These are phyloP conservation scores for Conchocele bisecta DNA, from an alignment of 2,888 invertebrate species.

Conservation along the genomic window DNA sequence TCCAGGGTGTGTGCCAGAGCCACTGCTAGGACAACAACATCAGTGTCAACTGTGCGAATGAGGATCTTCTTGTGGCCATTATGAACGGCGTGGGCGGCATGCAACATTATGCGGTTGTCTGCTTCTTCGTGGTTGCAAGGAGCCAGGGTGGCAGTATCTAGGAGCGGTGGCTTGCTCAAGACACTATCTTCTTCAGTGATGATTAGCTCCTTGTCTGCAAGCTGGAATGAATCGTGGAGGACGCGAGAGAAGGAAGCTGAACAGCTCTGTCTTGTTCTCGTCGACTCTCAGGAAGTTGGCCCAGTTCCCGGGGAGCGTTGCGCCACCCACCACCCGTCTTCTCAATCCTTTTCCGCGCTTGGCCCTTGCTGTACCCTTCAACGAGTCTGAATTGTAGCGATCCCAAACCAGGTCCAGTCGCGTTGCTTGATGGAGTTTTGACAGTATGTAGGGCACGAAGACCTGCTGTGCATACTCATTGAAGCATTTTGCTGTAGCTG, in stretches of 20 bases:
- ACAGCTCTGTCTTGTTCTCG: constrained; percentile 48
- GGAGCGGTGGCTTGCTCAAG: no score
- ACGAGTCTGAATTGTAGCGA: constrained; percentile 29
- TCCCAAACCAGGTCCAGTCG: constrained; percentile 57
- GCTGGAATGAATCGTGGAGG: no score
- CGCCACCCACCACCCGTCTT: constrained; percentile 5
- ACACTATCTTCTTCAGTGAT: no score
- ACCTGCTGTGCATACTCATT: not conserved
- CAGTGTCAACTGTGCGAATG: constrained; percentile 34
- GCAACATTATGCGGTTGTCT: constrained; percentile 30
- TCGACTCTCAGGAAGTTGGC: constrained; percentile 29
- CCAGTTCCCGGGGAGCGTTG: constrained; percentile 31
- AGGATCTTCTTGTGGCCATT: constrained; percentile 1
- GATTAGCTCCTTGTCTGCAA: no score
- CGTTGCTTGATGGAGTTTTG: constrained; percentile 22
- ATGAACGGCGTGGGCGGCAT: constrained; percentile 19
- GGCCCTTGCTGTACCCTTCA: constrained; percentile 38
- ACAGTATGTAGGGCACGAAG: not conserved
- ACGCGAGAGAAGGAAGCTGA: constrained; percentile 25
- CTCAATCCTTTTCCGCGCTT: constrained; percentile 48
- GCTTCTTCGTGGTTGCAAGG: constrained; percentile 49
- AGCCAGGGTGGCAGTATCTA: no score
- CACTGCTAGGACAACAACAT: constrained; percentile 28
- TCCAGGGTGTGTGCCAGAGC: no score
- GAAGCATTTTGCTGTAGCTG: not conserved